phyloP scores from a whole-genome alignment of 1,140 invertebrate species.

The Vanessa tameamea region DNA sequence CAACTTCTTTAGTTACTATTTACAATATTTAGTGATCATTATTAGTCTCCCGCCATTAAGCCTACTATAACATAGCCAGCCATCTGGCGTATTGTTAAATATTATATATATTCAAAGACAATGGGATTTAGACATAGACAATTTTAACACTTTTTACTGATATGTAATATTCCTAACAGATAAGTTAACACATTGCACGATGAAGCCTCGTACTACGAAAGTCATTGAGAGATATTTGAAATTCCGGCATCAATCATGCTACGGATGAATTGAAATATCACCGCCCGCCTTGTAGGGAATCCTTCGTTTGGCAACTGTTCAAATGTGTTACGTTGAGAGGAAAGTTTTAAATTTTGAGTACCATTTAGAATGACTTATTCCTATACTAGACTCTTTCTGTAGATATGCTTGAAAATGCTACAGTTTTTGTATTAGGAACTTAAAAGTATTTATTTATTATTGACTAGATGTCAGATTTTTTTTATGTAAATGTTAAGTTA shows the following conservation, averaged over 20 bases:
- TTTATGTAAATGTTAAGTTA: no score
- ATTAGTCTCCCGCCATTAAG: no score
- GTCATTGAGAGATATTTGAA: slow-evolving; percentile 15
- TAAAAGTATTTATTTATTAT: no score
- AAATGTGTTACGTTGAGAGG: slow-evolving; percentile 12
- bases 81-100: no score
- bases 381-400: background rate
- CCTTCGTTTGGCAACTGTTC: slow-evolving; percentile 19
- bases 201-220: background rate
- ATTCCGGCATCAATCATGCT: slow-evolving; percentile 10
- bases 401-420: background rate
- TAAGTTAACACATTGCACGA: background rate
- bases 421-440: no score
- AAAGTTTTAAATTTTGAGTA: slow-evolving; percentile 7
- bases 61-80: no score
- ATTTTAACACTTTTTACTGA: no score
- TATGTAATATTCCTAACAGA: background rate
- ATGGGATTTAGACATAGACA: no score
- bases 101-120: no score
- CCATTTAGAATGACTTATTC: background rate
- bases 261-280: slow-evolving; percentile 23
- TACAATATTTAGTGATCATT: no score
- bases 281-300: slow-evolving; percentile 12
- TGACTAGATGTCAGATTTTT: no score
- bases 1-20: no score